Percentiles rank a stretch among this genome's conserved stretches.
Evolutionary conservation across 2,888 invertebrate genomes (phyloP).

Genomic region (Megalurothrips usitatus): DNA sequence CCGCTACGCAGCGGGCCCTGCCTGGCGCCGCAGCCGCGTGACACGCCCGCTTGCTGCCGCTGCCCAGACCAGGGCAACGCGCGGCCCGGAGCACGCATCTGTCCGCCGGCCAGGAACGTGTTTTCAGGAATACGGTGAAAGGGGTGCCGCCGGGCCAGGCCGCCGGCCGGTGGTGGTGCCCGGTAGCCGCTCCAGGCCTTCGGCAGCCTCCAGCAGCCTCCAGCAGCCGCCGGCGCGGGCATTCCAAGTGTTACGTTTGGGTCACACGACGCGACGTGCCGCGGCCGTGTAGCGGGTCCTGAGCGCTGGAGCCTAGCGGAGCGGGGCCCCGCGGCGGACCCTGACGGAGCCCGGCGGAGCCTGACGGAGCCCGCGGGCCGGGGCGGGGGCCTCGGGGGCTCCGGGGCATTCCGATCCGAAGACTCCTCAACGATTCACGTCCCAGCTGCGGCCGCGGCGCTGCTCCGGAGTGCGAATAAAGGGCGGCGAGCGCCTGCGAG

Average conservation of each 20-base stretch:
- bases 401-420: conserved; percentile 2
- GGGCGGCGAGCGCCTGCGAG: background rate
- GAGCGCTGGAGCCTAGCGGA: background rate
- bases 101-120: background rate
- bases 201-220: too few relatives aligned
- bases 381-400: background rate
- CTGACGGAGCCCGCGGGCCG: background rate
- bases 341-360: background rate
- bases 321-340: background rate
- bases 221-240: too few relatives aligned
- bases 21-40: background rate
- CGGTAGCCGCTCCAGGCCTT: too few relatives aligned
- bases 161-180: background rate
- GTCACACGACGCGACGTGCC: too few relatives aligned
- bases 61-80: background rate
- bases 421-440: background rate
- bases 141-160: background rate
- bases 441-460: background rate
- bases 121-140: conserved; percentile 8
- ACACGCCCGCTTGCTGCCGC: background rate
- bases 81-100: too few relatives aligned
- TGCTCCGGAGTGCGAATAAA: background rate
- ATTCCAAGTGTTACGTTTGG: too few relatives aligned
- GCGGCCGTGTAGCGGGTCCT: too few relatives aligned
- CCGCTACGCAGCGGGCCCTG: too few relatives aligned